These are phyloP conservation scores for Strongylocentrotus purpuratus DNA, from an alignment of 35 echinoderm and acorn worm genomes.

Conservation along the genomic window DNA sequence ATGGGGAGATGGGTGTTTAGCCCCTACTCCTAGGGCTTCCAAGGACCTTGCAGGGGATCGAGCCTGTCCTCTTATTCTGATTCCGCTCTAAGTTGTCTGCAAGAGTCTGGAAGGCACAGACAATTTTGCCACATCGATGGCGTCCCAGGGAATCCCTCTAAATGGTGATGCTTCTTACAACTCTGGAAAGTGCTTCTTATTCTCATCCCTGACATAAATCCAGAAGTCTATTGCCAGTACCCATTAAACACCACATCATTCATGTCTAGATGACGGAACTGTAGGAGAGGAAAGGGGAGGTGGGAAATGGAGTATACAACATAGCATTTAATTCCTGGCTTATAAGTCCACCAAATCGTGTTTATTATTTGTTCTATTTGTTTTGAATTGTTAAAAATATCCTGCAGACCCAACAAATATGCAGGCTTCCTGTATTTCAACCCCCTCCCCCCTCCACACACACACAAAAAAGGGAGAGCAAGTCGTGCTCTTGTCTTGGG, in stretches of 20 bases:
- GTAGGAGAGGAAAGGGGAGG: background rate
- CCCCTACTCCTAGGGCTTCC: conserved; percentile 42
- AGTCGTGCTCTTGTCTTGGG: background rate
- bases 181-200: conserved; percentile 6
- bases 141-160: conserved; percentile 46
- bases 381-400: background rate
- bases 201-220: background rate
- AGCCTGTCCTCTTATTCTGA: background rate
- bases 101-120: conserved; percentile 33
- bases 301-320: background rate
- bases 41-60: conserved; percentile 28
- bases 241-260: background rate
- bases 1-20: conserved; percentile 31
- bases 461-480: background rate
- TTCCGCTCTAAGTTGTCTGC: background rate
- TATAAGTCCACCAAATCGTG: background rate
- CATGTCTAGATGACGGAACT: background rate
- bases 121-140: conserved; percentile 41
- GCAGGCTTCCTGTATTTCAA: background rate
- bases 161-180: conserved; percentile 47
- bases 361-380: background rate
- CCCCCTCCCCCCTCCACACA: background rate
- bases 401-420: background rate
- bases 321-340: background rate
- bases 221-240: background rate